Percentiles rank a stretch among this genome's conserved stretches.
Evolutionary conservation across 64 coral and sea anemone genomes (phyloP).

Genomic region (Acropora tenuis): DNA sequence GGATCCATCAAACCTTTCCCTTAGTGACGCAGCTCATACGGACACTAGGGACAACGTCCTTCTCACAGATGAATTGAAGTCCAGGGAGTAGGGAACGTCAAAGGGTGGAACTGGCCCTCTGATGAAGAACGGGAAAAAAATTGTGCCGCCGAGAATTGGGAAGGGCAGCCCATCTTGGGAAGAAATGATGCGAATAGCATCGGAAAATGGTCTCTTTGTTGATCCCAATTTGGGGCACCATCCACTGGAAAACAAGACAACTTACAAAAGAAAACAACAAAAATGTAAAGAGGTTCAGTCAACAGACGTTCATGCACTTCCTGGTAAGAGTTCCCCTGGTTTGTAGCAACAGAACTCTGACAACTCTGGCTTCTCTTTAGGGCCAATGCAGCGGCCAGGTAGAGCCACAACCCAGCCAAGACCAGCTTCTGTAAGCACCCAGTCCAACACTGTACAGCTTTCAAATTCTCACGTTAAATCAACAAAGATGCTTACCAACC

Average conservation of each 20-base stretch:
- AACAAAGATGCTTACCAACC: conserved; percentile 29
- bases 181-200: too few relatives aligned
- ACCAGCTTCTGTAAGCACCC: background rate
- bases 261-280: too few relatives aligned
- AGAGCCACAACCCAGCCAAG: conserved; percentile 8
- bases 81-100: too few relatives aligned
- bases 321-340: background rate
- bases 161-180: too few relatives aligned
- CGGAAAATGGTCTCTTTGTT: too few relatives aligned
- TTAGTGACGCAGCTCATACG: background rate
- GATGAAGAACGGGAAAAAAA: too few relatives aligned
- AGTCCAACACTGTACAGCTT: background rate
- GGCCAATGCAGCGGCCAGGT: conserved; percentile 7
- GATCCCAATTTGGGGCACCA: too few relatives aligned
- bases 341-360: background rate
- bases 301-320: too few relatives aligned
- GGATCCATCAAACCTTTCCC: background rate
- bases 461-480: background rate
- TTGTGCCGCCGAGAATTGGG: too few relatives aligned
- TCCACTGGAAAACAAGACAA: too few relatives aligned
- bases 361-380: background rate
- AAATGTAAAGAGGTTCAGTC: too few relatives aligned
- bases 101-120: too few relatives aligned
- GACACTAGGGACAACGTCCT: background rate
- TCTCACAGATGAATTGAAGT: background rate